Evolutionary conservation across 2,113 vertebrate species (phyloP).

Genomic region (Ochotona princeps): DNA sequence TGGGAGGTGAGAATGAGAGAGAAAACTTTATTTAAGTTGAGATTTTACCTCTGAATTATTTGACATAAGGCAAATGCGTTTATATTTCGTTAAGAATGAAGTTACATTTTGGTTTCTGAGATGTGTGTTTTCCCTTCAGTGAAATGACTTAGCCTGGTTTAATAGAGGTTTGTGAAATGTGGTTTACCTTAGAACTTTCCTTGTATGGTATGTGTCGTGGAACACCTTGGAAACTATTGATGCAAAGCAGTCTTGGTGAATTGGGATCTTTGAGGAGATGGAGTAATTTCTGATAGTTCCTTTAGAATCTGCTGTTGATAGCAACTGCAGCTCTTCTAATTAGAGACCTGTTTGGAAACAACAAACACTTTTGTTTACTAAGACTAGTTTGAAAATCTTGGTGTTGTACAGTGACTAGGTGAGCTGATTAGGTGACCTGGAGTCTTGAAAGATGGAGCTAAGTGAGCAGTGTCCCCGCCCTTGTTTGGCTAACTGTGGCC

Average conservation of each 20-base stretch:
- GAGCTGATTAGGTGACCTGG: neutral
- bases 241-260: neutral
- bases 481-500: neutral
- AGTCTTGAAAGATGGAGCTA: neutral
- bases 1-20: neutral
- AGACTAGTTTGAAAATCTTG: neutral
- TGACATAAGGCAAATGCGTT: neutral
- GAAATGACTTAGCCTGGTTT: slow-evolving; percentile 10
- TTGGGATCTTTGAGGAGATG: neutral
- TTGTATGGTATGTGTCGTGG: neutral
- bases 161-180: neutral
- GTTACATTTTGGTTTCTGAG: neutral
- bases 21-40: slow-evolving; percentile 49
- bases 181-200: neutral
- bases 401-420: neutral
- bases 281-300: neutral
- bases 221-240: neutral
- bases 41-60: neutral
- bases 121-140: slow-evolving; percentile 26
- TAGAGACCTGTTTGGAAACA: neutral
- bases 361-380: neutral
- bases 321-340: neutral
- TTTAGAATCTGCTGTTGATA: neutral
- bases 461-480: rapidly evolving
- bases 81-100: slow-evolving; percentile 33